Conservation (phyloP, 2,888 invertebrate species). For the Caenorhabditis macrosperma region DNA sequence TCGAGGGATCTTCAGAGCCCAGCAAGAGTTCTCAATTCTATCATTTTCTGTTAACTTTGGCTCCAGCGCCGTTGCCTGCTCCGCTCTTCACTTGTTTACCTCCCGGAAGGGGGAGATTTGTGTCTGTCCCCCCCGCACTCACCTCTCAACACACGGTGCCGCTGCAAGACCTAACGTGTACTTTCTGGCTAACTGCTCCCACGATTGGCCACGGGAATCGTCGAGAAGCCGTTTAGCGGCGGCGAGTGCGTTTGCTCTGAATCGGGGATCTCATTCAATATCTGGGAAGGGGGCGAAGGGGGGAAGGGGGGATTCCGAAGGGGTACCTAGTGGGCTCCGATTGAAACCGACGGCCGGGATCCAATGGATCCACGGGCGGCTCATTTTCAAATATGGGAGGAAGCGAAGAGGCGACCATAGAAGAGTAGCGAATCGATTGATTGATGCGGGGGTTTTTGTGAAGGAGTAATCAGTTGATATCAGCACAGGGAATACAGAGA, state of each 20-base stretch:
- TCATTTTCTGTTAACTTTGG: slow-evolving; percentile 10
- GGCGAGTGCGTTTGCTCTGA: slow-evolving; percentile 60
- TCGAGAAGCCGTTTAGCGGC: slow-evolving; percentile 66
- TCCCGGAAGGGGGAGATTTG: too few relatives aligned
- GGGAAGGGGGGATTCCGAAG: neutral
- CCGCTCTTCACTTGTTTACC: slow-evolving; percentile 12
- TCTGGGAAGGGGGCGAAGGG: neutral
- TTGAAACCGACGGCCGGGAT: slow-evolving; percentile 50
- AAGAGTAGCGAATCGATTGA: neutral
- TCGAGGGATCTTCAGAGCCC: neutral
- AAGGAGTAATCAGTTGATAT: slow-evolving; percentile 3
- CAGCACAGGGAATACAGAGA: neutral
- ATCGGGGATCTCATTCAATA: slow-evolving; percentile 3
- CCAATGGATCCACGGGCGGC: slow-evolving; percentile 7
- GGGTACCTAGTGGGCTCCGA: slow-evolving; percentile 52
- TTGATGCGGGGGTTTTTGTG: slow-evolving; percentile 1
- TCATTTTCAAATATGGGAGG: slow-evolving; percentile 38
- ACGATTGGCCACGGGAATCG: slow-evolving; percentile 66
- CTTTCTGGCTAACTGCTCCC: slow-evolving; percentile 65
- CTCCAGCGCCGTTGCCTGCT: slow-evolving; percentile 11
- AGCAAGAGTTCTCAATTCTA: neutral
- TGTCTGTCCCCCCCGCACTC: slow-evolving; percentile 1
- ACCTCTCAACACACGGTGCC: slow-evolving; percentile 68
- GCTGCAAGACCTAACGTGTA: slow-evolving; percentile 56
- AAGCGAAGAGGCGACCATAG: slow-evolving; percentile 23